phyloP scores from a whole-genome alignment of 1,140 invertebrate species.

The Whitmania pigra region DNA sequence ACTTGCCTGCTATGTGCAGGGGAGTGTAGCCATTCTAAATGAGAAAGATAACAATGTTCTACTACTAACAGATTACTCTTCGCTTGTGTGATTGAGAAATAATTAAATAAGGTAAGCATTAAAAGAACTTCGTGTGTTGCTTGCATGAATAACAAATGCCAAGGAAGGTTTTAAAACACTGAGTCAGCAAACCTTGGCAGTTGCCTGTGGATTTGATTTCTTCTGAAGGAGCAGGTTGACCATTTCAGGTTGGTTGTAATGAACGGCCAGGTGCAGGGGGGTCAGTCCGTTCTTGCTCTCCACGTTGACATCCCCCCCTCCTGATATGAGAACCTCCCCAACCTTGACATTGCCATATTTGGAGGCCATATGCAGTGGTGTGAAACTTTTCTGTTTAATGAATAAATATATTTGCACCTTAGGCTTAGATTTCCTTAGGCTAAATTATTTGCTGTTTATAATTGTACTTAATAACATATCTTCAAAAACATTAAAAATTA shows the following conservation, averaged over 20 bases:
- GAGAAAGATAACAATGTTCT: not conserved
- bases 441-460: no score
- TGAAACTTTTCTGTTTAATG: conserved; percentile 73
- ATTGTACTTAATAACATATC: not conserved
- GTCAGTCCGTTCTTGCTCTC: conserved; percentile 96
- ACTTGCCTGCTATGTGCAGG: conserved; percentile 91
- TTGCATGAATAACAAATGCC: no score
- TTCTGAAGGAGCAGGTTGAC: conserved; percentile 85
- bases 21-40: conserved; percentile 87
- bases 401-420: conserved; percentile 16
- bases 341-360: conserved; percentile 97
- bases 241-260: conserved; percentile 78
- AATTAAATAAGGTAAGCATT: conserved; percentile 68
- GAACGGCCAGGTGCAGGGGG: conserved; percentile 89
- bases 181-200: conserved; percentile 61
- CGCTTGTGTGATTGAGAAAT: not conserved
- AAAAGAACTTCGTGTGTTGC: conserved; percentile 51
- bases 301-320: conserved; percentile 80
- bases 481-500: not conserved
- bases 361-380: conserved; percentile 86
- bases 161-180: no score
- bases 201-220: conserved; percentile 81
- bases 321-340: conserved; percentile 76
- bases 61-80: not conserved
- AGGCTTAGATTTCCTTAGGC: no score